These are phyloP conservation scores for Pogonus chalceus DNA, from an alignment of 1,140 invertebrate genomes.

Conservation along the genomic window DNA sequence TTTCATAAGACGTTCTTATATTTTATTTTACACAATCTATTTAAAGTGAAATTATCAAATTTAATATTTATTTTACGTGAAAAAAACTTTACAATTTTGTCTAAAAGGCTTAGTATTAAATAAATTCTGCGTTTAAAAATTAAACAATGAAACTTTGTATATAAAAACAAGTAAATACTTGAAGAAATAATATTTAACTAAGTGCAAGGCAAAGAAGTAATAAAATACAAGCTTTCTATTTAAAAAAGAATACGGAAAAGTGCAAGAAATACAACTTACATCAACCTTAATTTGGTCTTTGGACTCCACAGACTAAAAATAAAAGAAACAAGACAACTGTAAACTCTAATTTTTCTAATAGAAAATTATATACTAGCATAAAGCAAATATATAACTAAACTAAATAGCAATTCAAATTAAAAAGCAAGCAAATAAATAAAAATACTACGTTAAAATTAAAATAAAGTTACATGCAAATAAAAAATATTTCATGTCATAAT, in stretches of 20 bases:
- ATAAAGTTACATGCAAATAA: too few relatives aligned
- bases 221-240: background rate
- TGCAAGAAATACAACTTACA: slow-evolving; percentile 19
- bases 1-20: background rate
- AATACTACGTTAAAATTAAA: too few relatives aligned
- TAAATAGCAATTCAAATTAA: slow-evolving; percentile 8
- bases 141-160: background rate
- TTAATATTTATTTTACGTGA: slow-evolving; percentile 12
- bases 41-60: background rate
- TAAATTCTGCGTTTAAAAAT: slow-evolving; percentile 11
- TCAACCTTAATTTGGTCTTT: slow-evolving; percentile 28
- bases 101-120: slow-evolving; percentile 11
- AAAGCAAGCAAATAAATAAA: slow-evolving; percentile 8
- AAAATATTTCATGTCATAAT: too few relatives aligned
- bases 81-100: too few relatives aligned
- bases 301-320: slow-evolving; percentile 25
- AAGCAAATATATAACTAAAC: background rate
- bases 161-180: background rate
- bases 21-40: background rate
- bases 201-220: background rate
- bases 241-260: background rate
- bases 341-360: slow-evolving; percentile 8
- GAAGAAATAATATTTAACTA: background rate
- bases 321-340: slow-evolving; percentile 14
- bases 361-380: background rate